phyloP scores from a whole-genome alignment of 2,888 invertebrate genomes.

The Pachydiplax longipennis region DNA sequence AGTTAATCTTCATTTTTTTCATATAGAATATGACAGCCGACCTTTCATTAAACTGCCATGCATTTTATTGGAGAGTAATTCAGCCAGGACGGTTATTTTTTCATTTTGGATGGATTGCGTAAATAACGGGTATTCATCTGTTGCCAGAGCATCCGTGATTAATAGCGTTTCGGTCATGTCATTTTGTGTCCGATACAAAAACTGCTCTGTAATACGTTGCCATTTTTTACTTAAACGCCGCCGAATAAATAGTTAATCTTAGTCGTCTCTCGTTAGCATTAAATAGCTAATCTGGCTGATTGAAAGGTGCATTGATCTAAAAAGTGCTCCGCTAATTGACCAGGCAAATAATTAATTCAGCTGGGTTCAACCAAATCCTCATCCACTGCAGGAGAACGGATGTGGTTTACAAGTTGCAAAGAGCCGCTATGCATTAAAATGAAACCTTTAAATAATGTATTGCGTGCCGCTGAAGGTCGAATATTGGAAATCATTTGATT shows the following conservation, averaged over 20 bases:
- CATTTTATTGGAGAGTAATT: too few relatives aligned
- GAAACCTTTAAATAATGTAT: neutral
- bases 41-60: too few relatives aligned
- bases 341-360: neutral
- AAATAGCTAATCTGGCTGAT: neutral
- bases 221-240: neutral
- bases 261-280: neutral
- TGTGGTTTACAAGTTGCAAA: neutral
- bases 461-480: neutral
- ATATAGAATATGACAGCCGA: too few relatives aligned
- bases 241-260: neutral
- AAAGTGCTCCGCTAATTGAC: constrained; percentile 10
- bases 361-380: neutral
- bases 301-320: neutral
- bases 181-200: neutral
- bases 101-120: too few relatives aligned
- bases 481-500: neutral
- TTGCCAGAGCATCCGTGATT: too few relatives aligned
- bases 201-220: neutral
- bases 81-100: too few relatives aligned
- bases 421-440: neutral
- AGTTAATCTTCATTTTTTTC: too few relatives aligned
- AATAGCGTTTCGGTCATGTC: neutral
- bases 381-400: neutral
- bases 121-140: too few relatives aligned